Percentiles rank a stretch among this genome's conserved stretches.
These are phyloP conservation scores for Solea senegalensis DNA, from an alignment of 2,113 vertebrate genomes.

Conservation along the genomic window DNA sequence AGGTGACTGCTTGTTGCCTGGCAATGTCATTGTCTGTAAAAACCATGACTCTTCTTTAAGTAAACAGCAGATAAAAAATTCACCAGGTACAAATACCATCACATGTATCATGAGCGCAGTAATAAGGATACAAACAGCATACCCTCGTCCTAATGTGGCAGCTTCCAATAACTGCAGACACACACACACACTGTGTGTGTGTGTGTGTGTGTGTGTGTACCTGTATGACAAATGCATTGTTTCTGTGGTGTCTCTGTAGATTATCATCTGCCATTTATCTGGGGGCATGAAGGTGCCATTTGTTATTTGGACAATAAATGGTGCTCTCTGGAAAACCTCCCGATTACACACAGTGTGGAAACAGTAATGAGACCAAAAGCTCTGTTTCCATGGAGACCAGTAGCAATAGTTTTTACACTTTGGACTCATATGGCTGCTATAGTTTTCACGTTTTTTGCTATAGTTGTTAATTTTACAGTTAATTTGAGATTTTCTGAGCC, in stretches of 20 bases:
- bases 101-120: constrained; percentile 12
- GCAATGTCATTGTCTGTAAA: not conserved
- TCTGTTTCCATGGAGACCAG: constrained; percentile 74
- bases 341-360: constrained; percentile 70
- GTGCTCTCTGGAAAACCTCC: constrained; percentile 69
- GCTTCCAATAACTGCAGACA: constrained; percentile 31
- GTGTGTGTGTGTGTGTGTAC: constrained; percentile 47
- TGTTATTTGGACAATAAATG: constrained; percentile 77
- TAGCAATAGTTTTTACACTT: constrained; percentile 67
- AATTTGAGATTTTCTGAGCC: constrained; percentile 41
- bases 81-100: constrained; percentile 7
- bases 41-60: not conserved
- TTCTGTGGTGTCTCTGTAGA: constrained; percentile 66
- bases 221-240: constrained; percentile 72
- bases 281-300: constrained; percentile 71
- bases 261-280: constrained; percentile 79
- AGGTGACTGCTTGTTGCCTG: too few relatives aligned
- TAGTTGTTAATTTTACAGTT: constrained; percentile 52
- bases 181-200: not conserved
- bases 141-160: constrained; percentile 30
- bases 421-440: constrained; percentile 47
- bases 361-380: constrained; percentile 74
- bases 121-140: constrained; percentile 6
- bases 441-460: constrained; percentile 40
- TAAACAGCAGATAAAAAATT: not conserved